Evolutionary conservation across 2,888 invertebrate genomes (phyloP), one percentile per base, ranked within the genome.

Genomic region (Epistrophella euchroma): DNA sequence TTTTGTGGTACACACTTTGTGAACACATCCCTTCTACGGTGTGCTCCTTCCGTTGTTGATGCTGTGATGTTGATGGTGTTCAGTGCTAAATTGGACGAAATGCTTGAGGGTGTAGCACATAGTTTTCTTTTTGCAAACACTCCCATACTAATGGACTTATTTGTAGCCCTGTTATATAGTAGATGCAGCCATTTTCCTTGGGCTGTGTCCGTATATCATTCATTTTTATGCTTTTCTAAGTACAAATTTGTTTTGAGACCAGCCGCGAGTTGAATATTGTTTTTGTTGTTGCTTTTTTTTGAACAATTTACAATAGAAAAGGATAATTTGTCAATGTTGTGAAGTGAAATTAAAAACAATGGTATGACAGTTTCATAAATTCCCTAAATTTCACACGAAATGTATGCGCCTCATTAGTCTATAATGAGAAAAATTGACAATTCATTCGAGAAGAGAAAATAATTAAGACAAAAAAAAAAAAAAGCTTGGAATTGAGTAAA

Each of bases 191-290:
- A 80, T 84, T 84, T 84, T 75, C 80, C 66, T 66, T 50, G 75
- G 62, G 66, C 64, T 80, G n/a, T 45, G 79, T 80, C 56, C 79
- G 52, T 75, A 75, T 80, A 72, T 84, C 80, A 84, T 84, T 80
- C 80, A 75, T 75, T 71, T 71, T 79, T 71, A 75, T 66, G 74
- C 22, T 43, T 45, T 37, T 70, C 60, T 68, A 60, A 68, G 60
- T 73, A 73, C 4, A 47, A 52, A 2, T 22, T 50, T 50, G 66
- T 50, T 50, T 50, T 19, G 17, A 25, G 17, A 32, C n/a, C 28
- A 62, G 43, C n/a, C 62, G 62, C 43, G 43, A 60, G 37, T 37
- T 32, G 28, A 56, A 17, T 56, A 17, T 56, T 35, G 32, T 56
- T 35, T 0, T 37, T 37, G 11, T 37, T 50, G 19, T 25, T 15